Conservation (phyloP, 1,140 invertebrate genomes). For the Sarcophaga peregrina region DNA sequence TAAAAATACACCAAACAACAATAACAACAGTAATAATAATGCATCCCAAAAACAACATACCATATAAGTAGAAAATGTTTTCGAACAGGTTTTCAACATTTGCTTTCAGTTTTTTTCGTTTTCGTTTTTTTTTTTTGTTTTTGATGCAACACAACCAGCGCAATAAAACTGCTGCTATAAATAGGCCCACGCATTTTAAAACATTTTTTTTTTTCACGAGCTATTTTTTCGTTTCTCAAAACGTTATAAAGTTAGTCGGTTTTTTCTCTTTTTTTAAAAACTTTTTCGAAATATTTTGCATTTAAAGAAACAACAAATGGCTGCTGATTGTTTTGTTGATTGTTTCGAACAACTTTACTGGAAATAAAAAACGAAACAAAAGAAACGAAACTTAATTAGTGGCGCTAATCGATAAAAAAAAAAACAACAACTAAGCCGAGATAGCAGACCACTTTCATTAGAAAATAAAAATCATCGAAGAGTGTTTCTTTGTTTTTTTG, state of each 20-base stretch:
- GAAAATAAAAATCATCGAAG: not conserved
- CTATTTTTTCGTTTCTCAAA: not conserved
- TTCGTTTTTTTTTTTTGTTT: no score
- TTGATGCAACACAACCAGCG: conserved; percentile 4
- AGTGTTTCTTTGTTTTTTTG: no score
- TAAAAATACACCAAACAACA: not conserved
- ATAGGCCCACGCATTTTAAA: conserved; percentile 7
- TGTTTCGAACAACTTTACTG: not conserved
- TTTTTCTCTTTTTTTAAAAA: not conserved
- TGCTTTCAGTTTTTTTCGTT: not conserved
- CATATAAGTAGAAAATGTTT: conserved; percentile 20
- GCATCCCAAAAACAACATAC: not conserved
- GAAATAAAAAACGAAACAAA: no score
- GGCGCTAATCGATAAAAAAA: conserved; percentile 6
- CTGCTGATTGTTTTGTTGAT: not conserved
- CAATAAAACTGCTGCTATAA: not conserved
- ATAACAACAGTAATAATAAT: not conserved
- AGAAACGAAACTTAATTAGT: not conserved
- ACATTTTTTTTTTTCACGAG: not conserved
- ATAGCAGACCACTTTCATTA: not conserved
- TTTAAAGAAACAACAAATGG: not conserved
- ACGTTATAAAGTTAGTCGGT: not conserved
- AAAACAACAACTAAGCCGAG: no score
- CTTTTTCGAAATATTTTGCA: not conserved
- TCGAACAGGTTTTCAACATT: conserved; percentile 5